Evolutionary conservation across 2,888 invertebrate genomes (phyloP).

Genomic region (Agrochola lota): DNA sequence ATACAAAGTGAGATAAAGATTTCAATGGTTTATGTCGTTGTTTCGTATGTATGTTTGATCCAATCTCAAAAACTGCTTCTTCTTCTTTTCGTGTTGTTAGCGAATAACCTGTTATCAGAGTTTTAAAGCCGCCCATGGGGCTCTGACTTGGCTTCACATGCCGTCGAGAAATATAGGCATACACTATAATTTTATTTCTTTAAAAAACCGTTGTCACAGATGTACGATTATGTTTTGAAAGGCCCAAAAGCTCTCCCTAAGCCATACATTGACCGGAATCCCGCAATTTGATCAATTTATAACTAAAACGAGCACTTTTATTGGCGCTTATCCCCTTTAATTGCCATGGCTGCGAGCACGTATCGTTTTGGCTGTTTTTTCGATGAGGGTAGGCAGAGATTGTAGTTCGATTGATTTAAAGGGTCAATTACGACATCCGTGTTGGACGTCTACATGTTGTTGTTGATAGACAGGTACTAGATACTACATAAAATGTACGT

Average conservation of each 20-base stretch:
- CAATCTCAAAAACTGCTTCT: neutral
- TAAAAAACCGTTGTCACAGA: neutral
- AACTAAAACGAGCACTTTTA: slow-evolving; percentile 83
- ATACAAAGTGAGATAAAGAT: neutral
- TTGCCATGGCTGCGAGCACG: slow-evolving; percentile 78
- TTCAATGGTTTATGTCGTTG: neutral
- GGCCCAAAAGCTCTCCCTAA: slow-evolving; percentile 26
- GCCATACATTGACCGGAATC: slow-evolving; percentile 72
- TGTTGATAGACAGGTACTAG: neutral
- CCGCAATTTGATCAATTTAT: slow-evolving; percentile 86
- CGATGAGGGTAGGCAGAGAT: slow-evolving; percentile 32
- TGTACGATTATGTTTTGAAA: slow-evolving; percentile 41
- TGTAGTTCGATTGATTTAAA: slow-evolving; percentile 53
- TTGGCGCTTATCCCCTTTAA: slow-evolving; percentile 85
- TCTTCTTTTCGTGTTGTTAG: too few relatives aligned
- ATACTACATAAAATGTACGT: neutral
- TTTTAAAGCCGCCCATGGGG: too few relatives aligned
- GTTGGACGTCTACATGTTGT: slow-evolving; percentile 15
- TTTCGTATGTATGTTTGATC: neutral
- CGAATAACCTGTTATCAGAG: too few relatives aligned
- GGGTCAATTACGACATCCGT: slow-evolving; percentile 24
- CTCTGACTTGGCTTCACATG: too few relatives aligned
- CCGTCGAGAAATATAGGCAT: too few relatives aligned
- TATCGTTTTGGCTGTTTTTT: slow-evolving; percentile 53
- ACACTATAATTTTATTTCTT: neutral